A percentile compares a stretch with the other conserved stretches of the same genome.
These are phyloP conservation scores for Microcebus tavaratra DNA, from an alignment of 2,113 vertebrate genomes.

Conservation along the genomic window DNA sequence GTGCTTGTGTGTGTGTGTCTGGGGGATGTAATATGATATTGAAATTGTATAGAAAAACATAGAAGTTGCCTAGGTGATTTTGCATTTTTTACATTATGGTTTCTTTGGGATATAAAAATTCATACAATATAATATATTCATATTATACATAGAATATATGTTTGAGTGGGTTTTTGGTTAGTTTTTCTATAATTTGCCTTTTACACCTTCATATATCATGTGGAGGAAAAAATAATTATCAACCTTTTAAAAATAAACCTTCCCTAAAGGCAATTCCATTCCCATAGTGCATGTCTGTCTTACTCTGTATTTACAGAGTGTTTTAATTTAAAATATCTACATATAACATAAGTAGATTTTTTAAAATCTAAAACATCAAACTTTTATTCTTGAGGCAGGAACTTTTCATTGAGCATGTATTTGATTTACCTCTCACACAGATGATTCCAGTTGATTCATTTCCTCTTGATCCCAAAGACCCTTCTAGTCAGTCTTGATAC, in stretches of 20 bases:
- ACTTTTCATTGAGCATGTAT: background rate
- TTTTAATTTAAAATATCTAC: background rate
- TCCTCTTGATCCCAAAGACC: background rate
- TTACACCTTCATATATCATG: background rate
- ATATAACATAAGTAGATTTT: background rate
- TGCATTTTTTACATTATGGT: background rate
- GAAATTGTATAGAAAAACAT: background rate
- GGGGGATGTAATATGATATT: background rate
- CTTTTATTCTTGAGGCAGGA: background rate
- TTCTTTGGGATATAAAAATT: background rate
- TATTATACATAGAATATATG: background rate
- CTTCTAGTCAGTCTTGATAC: background rate
- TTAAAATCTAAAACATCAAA: background rate
- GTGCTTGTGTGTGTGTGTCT: background rate
- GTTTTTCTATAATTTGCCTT: background rate
- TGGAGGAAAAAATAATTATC: background rate
- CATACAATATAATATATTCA: background rate
- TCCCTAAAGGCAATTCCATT: background rate
- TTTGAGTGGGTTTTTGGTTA: background rate
- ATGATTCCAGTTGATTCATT: rapidly evolving
- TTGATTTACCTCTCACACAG: background rate
- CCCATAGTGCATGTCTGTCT: background rate
- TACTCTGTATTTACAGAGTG: background rate
- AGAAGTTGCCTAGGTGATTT: background rate
- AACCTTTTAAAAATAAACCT: background rate